A percentile compares a stretch with the other conserved stretches of the same genome.
phyloP scores from a whole-genome alignment of 1,140 invertebrate genomes.

The Hypothenemus hampei region DNA sequence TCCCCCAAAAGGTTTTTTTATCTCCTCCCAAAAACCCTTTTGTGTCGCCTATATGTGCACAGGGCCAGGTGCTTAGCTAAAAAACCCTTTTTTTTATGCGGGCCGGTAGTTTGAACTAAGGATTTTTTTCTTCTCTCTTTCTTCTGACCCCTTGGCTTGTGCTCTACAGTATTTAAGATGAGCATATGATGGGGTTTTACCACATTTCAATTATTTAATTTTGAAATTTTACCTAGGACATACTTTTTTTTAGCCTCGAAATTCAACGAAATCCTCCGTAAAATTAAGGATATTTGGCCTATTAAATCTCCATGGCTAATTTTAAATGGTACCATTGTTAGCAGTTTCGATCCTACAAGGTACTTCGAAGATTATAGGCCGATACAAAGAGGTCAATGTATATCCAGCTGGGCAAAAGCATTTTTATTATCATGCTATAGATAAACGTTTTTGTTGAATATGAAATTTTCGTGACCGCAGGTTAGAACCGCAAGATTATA shows the following conservation, averaged over 20 bases:
- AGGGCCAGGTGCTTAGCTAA: slow-evolving; percentile 22
- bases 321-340: slow-evolving; percentile 27
- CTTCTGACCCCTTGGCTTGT: slow-evolving; percentile 25
- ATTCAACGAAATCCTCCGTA: slow-evolving; percentile 12
- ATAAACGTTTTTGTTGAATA: slow-evolving; percentile 15
- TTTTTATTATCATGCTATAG: too few species aligned
- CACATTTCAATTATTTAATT: too few species aligned
- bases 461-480: slow-evolving; percentile 22
- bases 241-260: too few species aligned
- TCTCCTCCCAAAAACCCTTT: slow-evolving; percentile 11
- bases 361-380: slow-evolving; percentile 22
- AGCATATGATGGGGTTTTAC: too few species aligned
- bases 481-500: slow-evolving; percentile 14
- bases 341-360: slow-evolving; percentile 18
- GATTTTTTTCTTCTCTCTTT: slow-evolving; percentile 18
- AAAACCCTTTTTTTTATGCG: slow-evolving; percentile 23
- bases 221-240: too few species aligned
- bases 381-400: slow-evolving; percentile 27
- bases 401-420: slow-evolving; percentile 27
- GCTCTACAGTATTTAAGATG: too few species aligned
- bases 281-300: slow-evolving; percentile 24
- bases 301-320: slow-evolving; percentile 28
- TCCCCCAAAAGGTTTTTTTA: slow-evolving; percentile 20
- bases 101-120: slow-evolving; percentile 22
- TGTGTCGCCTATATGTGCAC: slow-evolving; percentile 16